These are phyloP conservation scores for Hedychridium roseum DNA, from an alignment of 2,888 invertebrate genomes.

Conservation along the genomic window DNA sequence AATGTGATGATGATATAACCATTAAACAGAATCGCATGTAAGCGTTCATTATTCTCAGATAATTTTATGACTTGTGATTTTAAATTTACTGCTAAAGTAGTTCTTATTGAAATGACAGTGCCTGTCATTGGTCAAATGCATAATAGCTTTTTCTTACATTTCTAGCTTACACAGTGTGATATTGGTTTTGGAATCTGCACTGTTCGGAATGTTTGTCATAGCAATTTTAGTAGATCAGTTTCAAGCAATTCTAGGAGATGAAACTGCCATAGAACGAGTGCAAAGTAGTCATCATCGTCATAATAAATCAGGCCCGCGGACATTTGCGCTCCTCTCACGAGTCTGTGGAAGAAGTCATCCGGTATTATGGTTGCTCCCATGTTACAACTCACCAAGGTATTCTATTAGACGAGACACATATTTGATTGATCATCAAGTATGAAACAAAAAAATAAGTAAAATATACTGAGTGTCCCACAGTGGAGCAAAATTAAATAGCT, in stretches of 20 bases:
- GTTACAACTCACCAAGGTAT: constrained; percentile 62
- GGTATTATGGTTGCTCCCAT: constrained; percentile 76
- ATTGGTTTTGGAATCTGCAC: constrained; percentile 79
- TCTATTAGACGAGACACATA: constrained; percentile 57
- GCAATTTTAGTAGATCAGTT: constrained; percentile 88
- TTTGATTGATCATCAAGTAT: constrained; percentile 59
- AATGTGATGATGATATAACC: constrained; percentile 71
- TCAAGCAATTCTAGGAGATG: constrained; percentile 83
- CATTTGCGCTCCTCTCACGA: constrained; percentile 75
- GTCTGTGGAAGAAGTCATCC: constrained; percentile 82
- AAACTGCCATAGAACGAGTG: constrained; percentile 83
- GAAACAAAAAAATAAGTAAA: not conserved
- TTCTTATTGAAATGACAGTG: no score
- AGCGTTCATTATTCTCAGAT: constrained; percentile 48
- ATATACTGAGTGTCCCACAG: no score
- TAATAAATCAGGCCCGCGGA: constrained; percentile 67
- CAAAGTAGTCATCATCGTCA: constrained; percentile 73
- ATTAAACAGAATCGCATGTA: constrained; percentile 80
- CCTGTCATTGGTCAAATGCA: no score
- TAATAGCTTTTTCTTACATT: no score
- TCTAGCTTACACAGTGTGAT: constrained; percentile 86
- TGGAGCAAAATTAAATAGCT: no score
- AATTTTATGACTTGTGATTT: constrained; percentile 10
- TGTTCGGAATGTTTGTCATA: constrained; percentile 88
- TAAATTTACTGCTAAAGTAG: no score